Base-by-base conservation (phyloP, 2,113 vertebrate species). In the Seriola rivoliana region DNA sequence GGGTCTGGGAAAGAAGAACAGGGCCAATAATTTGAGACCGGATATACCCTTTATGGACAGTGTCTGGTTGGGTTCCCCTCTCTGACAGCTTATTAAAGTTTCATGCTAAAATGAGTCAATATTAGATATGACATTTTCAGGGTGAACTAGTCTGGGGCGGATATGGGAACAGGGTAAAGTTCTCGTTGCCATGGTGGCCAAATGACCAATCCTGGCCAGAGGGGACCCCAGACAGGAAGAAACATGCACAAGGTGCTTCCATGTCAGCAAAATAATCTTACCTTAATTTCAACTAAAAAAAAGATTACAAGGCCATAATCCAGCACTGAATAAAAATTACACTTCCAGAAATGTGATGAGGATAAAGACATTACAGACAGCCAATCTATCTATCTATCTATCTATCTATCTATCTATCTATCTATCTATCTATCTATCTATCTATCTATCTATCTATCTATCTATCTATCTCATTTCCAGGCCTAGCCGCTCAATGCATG, bases 101-200 rank as follows among this genome's bases (percentile, higher is more conserved):
- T 93, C 88, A 93, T 93, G 84, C 85, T 88, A 88, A 92, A 94
- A 94, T 85, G 90, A 93, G 89, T 95, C 93, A 90, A 92, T 92
- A 95, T 95, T 92, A 89, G 90, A 91, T 73, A 80, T 93, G 93
- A 92, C 92, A 93, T 95, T 93, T 94, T 91, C 82, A 81, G 88
- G 84, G 89, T 90, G 86, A 90, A 74, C 59, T 13, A 71, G 79
- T 89, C 71, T 73, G 66, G 75, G 76, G 80, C 64, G 55, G 82
- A 90, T 85, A 70, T 80, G 82, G 78, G 73, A 84, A 60, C n/a
- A 65, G 59, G 62, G 64, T n/a, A 55, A 75, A 73, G 76, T 60
- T 71, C 46, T 29, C 1, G 80, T 89, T 82, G 75, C 84, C 79
- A 85, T 77, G 80, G 65, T 42, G 67, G 9, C 92, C 66, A 80